These are phyloP conservation scores for Rosalia funebris DNA, from an alignment of 2,888 invertebrate genomes.

Conservation along the genomic window DNA sequence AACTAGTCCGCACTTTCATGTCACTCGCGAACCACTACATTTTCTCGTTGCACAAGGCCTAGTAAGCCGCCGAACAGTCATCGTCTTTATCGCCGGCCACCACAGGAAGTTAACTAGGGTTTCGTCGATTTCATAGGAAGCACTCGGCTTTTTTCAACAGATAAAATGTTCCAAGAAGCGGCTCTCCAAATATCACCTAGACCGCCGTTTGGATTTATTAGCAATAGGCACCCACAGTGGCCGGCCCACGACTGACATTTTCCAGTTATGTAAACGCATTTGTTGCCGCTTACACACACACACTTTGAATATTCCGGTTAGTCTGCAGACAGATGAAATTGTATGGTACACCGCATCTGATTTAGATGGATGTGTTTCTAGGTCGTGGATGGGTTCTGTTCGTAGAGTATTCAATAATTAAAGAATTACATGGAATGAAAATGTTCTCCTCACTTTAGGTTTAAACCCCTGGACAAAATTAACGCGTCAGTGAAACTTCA, in stretches of 20 bases:
- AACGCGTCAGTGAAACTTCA: too few species aligned
- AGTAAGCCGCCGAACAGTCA: not conserved
- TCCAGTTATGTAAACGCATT: conserved; percentile 43
- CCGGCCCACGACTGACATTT: conserved; percentile 41
- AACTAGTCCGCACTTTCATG: conserved; percentile 46
- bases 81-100: conserved; percentile 1
- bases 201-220: conserved; percentile 3
- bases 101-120: conserved; percentile 38
- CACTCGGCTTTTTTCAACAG: conserved; percentile 26
- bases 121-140: conserved; percentile 34
- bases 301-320: conserved; percentile 31
- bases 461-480: too few species aligned
- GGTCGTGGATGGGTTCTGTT: too few species aligned
- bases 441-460: too few species aligned
- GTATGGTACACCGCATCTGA: too few species aligned
- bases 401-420: too few species aligned
- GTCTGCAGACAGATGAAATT: conserved; percentile 21
- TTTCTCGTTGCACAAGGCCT: conserved; percentile 10
- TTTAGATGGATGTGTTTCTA: too few species aligned
- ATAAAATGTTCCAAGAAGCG: conserved; percentile 5
- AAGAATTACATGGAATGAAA: too few species aligned
- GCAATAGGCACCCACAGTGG: conserved; percentile 31
- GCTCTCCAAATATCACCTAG: not conserved
- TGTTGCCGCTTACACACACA: conserved; percentile 28
- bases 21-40: conserved; percentile 35